Percentiles rank a stretch among this genome's conserved stretches.
Evolutionary conservation across 2,113 vertebrate genomes (phyloP).

Genomic region (Crotalus horridus): DNA sequence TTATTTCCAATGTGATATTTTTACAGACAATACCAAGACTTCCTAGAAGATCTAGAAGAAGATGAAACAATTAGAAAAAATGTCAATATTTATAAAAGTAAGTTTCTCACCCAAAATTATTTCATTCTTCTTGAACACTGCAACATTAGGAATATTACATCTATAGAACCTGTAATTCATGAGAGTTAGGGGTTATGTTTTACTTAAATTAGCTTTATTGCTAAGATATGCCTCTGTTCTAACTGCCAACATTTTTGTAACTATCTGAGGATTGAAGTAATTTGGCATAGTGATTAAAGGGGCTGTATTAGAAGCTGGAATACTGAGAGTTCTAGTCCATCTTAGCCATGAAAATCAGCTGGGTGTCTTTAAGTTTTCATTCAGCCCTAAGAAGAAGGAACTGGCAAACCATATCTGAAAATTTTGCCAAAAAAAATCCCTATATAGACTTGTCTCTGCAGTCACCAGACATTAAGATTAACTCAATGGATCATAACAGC

Average conservation of each 20-base stretch:
- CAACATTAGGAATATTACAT: not conserved
- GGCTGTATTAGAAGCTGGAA: not conserved
- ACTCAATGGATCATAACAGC: not conserved
- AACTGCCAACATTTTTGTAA: not conserved
- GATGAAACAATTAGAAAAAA: slow-evolving; percentile 95
- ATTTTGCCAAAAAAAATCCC: not conserved
- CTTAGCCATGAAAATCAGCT: not conserved
- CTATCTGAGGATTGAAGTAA: not conserved
- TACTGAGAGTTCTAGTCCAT: not conserved
- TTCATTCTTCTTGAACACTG: not conserved
- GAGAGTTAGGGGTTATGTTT: not conserved
- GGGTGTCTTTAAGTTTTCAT: not conserved
- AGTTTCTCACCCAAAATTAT: slow-evolving; percentile 14
- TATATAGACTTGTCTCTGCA: not conserved
- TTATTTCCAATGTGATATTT: slow-evolving; percentile 1
- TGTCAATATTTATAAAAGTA: slow-evolving; percentile 94
- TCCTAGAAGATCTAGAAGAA: slow-evolving; percentile 97
- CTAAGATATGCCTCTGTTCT: not conserved
- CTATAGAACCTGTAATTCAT: not conserved
- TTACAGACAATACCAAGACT: slow-evolving; percentile 92
- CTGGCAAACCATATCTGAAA: not conserved
- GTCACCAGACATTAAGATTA: not conserved
- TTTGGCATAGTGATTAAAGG: not conserved
- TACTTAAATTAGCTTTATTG: not conserved
- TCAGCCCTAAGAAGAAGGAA: not conserved